phyloP scores from a whole-genome alignment of 2,888 invertebrate species.

The Mesopsocus fuscifrons region DNA sequence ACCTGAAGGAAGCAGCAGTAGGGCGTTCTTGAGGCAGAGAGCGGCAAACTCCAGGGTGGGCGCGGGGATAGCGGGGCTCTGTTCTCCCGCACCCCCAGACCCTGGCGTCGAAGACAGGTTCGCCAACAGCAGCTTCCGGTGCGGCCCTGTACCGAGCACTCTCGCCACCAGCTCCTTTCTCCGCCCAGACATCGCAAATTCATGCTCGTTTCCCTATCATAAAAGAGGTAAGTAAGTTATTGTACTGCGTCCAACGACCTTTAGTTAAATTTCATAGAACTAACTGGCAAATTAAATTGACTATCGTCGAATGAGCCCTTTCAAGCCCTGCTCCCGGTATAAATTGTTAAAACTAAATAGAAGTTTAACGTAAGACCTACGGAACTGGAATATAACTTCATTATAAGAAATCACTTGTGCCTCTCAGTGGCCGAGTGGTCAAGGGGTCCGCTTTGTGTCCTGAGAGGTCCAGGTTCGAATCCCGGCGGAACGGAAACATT shows the following conservation, averaged over 20 bases:
- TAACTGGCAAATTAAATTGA: slow-evolving; percentile 9
- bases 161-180: slow-evolving; percentile 38
- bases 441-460: too few relatives aligned
- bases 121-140: slow-evolving; percentile 40
- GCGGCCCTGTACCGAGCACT: slow-evolving; percentile 35
- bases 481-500: too few relatives aligned
- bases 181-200: slow-evolving; percentile 36
- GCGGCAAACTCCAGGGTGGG: slow-evolving; percentile 79
- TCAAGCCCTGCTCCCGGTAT: too few relatives aligned
- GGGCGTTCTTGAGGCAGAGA: slow-evolving; percentile 71
- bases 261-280: too few relatives aligned
- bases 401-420: too few relatives aligned
- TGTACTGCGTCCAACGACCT: too few relatives aligned
- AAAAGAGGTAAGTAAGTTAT: too few relatives aligned
- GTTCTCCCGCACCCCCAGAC: slow-evolving; percentile 18
- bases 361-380: too few relatives aligned
- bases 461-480: too few relatives aligned
- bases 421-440: too few relatives aligned
- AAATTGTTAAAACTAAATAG: too few relatives aligned
- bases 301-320: neutral
- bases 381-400: too few relatives aligned
- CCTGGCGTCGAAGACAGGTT: neutral
- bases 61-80: slow-evolving; percentile 70
- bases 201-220: slow-evolving; percentile 40
- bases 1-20: slow-evolving; percentile 42